These are phyloP conservation scores for Drosophila ananassae DNA, from an alignment of 1,140 invertebrate species.

Conservation along the genomic window DNA sequence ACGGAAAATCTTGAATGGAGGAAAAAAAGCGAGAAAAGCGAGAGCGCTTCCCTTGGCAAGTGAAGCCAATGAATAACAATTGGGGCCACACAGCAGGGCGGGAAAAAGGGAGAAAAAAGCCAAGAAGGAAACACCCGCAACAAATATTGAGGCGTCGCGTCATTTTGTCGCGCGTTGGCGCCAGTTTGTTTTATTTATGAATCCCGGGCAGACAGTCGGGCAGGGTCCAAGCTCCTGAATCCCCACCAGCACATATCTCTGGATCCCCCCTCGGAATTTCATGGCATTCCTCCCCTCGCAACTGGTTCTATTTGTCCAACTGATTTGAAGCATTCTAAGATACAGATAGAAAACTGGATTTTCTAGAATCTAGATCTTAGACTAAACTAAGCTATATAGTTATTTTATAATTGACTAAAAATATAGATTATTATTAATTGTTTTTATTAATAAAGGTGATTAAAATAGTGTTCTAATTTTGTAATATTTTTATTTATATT, in stretches of 20 bases:
- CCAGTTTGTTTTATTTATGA: slow-evolving; percentile 80
- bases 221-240: slow-evolving; percentile 16
- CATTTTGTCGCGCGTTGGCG: slow-evolving; percentile 69
- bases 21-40: slow-evolving; percentile 17
- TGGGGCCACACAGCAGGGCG: slow-evolving; percentile 20
- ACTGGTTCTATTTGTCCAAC: slow-evolving; percentile 63
- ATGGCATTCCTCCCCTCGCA: slow-evolving; percentile 9
- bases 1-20: slow-evolving; percentile 6
- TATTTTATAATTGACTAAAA: too few species aligned
- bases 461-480: neutral
- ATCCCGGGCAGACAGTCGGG: slow-evolving; percentile 51
- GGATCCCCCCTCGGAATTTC: neutral
- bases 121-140: slow-evolving; percentile 22
- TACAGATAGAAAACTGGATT: slow-evolving; percentile 1
- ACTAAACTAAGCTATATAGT: too few species aligned
- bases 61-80: slow-evolving; percentile 81
- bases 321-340: slow-evolving; percentile 55
- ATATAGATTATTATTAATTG: neutral
- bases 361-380: neutral
- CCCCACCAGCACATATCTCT: slow-evolving; percentile 3
- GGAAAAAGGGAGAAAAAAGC: slow-evolving; percentile 5
- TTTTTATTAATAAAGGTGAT: neutral
- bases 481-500: neutral
- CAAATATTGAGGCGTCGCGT: slow-evolving; percentile 52
- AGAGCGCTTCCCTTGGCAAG: slow-evolving; percentile 12